Base-by-base conservation (phyloP, 2,797 vertebrate genomes). In the Enteromius mattozi region DNA sequence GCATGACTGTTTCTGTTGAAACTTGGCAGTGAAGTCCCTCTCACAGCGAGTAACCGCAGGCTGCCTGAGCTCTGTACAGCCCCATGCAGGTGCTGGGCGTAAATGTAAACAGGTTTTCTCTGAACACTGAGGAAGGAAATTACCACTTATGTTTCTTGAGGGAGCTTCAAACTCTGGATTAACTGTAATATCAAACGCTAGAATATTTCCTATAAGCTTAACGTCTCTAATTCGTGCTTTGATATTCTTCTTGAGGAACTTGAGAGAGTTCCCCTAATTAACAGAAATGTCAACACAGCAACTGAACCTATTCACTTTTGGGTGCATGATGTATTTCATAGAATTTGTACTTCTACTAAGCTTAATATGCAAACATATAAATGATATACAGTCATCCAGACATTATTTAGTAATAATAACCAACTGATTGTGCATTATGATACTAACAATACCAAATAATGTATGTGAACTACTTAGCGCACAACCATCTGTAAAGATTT, bases 161-260 rank as follows among this genome's bases (percentile, higher is more conserved):
- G 30, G 47, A 33, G 30, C 37, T 79, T 45, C 82, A 84, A 84
- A 84, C 65, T 37, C 66, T 63, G 66, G 82, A 78, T 78, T 84
- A 79, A 84, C 40, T 40, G 21, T 45, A 71, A 84, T 76, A 84
- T 84, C 83, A 79, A 84, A 84, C 30, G 0, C 54, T 63, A 63
- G 9, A 56, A 70, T 70, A 63, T 84, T 84, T 79, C 40, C 49
- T 61, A 71, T 24, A 27, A 59, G 1, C 35, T 27, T 33, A 56
- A 47, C 35, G 56, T 83, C 30, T 68, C 30, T 69, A 69, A 68
- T 68, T 45, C 19, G 0, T 33, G 27, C 82, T 84, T 84, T 84
- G 82, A 84, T 81, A 54, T 17, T 2, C 78, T 51, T 68, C 40
- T 17, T 21, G 66, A 81, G 49, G 66, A 70, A 49, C 42, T 69